phyloP scores from a whole-genome alignment of 2,888 invertebrate genomes.

The Coremacera marginata region DNA sequence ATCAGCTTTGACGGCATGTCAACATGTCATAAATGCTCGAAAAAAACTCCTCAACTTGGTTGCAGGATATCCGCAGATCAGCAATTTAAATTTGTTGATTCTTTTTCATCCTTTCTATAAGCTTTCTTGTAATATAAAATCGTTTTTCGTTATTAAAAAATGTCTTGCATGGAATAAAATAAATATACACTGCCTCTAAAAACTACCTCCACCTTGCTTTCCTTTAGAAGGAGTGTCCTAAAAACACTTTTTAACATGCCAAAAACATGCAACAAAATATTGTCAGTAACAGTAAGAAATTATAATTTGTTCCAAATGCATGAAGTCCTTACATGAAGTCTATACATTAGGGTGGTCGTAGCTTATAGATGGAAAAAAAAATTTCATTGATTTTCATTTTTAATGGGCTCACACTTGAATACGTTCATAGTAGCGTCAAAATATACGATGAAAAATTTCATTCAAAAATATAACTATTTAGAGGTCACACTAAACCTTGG shows the following conservation, averaged over 20 bases:
- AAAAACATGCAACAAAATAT: conserved; percentile 14
- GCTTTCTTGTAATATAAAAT: not conserved
- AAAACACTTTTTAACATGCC: not conserved
- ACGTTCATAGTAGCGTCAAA: no score
- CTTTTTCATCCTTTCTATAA: not conserved
- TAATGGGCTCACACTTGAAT: no score
- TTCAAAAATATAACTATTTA: no score
- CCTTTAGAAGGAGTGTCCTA: not conserved
- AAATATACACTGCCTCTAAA: not conserved
- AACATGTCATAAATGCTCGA: conserved; percentile 21
- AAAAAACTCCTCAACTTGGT: conserved; percentile 8
- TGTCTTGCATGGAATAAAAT: not conserved
- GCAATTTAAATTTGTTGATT: conserved; percentile 2
- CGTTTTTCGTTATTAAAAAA: not conserved
- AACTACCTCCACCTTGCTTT: not conserved
- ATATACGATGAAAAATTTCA: no score
- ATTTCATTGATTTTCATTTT: no score
- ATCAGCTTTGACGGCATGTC: conserved; percentile 12
- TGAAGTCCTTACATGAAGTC: not conserved
- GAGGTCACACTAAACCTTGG: no score
- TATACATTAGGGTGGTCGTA: no score
- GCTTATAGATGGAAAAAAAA: no score
- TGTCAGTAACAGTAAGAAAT: not conserved
- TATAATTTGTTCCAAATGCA: not conserved
- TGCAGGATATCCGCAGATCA: conserved; percentile 23